A percentile compares a stretch with the other conserved stretches of the same genome.
phyloP scores from a whole-genome alignment of 2,797 vertebrate genomes.

The Micromesistius poutassou region DNA sequence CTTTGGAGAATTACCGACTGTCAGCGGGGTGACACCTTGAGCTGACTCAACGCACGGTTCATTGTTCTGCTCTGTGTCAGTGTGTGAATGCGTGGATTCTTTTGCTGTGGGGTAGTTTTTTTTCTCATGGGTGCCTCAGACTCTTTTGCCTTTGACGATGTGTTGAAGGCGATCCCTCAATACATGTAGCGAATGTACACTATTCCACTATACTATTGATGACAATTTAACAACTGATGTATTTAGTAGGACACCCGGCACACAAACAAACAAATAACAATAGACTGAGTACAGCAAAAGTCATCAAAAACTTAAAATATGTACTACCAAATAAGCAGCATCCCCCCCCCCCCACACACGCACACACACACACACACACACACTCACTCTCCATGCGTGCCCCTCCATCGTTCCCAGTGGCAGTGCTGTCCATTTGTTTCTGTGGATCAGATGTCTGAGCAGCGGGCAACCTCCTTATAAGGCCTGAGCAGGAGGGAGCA shows the following conservation, averaged over 20 bases:
- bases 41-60: conserved; percentile 22
- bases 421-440: conserved; percentile 72
- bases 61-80: not conserved
- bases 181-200: not conserved
- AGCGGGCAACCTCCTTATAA: conserved; percentile 74
- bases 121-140: not conserved
- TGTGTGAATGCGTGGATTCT: not conserved
- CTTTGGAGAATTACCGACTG: conserved; percentile 46
- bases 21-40: conserved; percentile 34
- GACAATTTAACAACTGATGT: too few relatives aligned
- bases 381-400: not conserved
- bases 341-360: conserved; percentile 28
- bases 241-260: not conserved
- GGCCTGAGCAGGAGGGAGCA: conserved; percentile 59
- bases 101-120: not conserved
- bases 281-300: not conserved
- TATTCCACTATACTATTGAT: not conserved
- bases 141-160: not conserved
- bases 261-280: not conserved
- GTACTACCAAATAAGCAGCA: conserved; percentile 13
- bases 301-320: not conserved
- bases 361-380: not conserved
- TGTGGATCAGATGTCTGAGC: conserved; percentile 67
- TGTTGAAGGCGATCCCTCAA: not conserved
- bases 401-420: conserved; percentile 61